A percentile compares a stretch with the other conserved stretches of the same genome.
These are phyloP conservation scores for Istiophorus platypterus DNA, from an alignment of 2,113 vertebrate species.

Conservation along the genomic window DNA sequence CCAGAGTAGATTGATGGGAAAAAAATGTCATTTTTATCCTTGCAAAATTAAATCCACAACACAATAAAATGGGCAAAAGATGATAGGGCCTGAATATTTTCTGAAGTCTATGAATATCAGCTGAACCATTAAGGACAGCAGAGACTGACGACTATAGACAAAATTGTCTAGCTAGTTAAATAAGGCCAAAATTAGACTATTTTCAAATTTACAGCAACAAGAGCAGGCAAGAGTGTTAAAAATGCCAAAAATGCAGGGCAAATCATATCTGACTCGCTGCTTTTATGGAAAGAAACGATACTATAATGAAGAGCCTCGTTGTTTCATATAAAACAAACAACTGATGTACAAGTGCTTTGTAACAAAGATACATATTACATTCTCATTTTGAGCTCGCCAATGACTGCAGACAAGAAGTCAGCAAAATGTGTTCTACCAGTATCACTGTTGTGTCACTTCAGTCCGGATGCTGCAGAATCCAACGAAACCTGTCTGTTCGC, in stretches of 20 bases:
- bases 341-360: neutral
- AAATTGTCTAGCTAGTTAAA: neutral
- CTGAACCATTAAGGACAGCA: neutral
- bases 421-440: neutral
- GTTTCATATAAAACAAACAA: neutral
- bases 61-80: neutral
- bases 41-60: no score
- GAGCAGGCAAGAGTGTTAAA: neutral
- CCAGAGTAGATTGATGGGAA: neutral
- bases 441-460: constrained; percentile 9
- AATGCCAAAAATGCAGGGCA: neutral
- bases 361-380: neutral
- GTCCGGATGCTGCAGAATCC: constrained; percentile 42
- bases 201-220: neutral
- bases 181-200: neutral
- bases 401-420: neutral
- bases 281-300: neutral
- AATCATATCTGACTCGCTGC: neutral
- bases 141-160: neutral
- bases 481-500: constrained; percentile 56
- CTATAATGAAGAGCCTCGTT: neutral
- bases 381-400: neutral
- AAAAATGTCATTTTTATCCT: neutral
- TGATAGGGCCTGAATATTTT: neutral
- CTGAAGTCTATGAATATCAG: neutral